Percentiles rank a stretch among this genome's conserved stretches.
Conservation (phyloP, 2,113 vertebrate species). For the Ailurus styani region DNA sequence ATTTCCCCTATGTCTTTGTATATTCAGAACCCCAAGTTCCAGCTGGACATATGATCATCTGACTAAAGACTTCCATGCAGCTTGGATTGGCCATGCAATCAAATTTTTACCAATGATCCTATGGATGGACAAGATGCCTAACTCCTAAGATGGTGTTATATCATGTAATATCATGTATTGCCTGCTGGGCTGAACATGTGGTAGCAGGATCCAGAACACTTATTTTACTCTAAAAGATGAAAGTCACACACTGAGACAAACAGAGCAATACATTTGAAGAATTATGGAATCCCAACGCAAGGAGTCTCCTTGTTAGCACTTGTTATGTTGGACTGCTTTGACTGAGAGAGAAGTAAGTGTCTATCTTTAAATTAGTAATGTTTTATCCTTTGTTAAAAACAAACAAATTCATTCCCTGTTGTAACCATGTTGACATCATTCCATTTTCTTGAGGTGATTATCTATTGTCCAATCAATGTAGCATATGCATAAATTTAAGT, state of each 20-base stretch:
- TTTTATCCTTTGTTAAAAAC: background rate
- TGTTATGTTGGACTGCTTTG: background rate
- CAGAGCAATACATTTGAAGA: background rate
- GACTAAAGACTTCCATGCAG: background rate
- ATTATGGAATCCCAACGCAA: background rate
- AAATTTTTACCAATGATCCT: background rate
- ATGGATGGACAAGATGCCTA: background rate
- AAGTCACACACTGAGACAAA: background rate
- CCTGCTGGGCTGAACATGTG: rapidly evolving
- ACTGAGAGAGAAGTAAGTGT: background rate
- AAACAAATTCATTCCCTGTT: background rate
- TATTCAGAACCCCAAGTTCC: background rate
- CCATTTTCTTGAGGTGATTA: background rate
- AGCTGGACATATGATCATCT: rapidly evolving
- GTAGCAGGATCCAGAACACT: background rate
- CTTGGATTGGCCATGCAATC: rapidly evolving
- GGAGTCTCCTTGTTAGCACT: background rate
- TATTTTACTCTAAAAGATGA: background rate
- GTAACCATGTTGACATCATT: background rate
- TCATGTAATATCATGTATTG: no score
- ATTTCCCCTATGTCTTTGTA: background rate
- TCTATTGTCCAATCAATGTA: background rate
- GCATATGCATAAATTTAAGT: background rate
- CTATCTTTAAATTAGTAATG: background rate
- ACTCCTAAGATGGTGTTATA: background rate